Conservation (phyloP, 2,113 vertebrate species). For the Epinephelus cyanopodus region DNA sequence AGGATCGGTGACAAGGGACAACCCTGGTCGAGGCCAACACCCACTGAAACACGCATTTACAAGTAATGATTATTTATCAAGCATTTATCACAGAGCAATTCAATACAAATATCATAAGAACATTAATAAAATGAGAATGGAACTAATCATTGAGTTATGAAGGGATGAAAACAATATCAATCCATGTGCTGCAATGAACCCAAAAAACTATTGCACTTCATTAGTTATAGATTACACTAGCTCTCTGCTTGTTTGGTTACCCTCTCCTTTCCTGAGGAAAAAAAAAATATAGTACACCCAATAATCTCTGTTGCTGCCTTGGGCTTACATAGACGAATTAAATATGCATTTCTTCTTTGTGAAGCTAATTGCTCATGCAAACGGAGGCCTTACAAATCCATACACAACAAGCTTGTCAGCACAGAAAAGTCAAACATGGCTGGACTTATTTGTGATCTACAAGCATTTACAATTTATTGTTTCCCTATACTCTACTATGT, state of each 20-base stretch:
- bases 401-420: neutral
- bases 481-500: neutral
- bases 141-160: neutral
- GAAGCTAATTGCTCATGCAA: neutral
- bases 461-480: neutral
- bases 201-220: neutral
- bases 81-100: neutral
- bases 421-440: neutral
- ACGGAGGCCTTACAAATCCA: neutral
- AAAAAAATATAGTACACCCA: neutral
- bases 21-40: too few species aligned
- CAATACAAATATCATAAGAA: neutral
- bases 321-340: neutral
- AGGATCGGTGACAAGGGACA: too few species aligned
- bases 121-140: conserved; percentile 1
- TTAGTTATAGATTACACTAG: neutral
- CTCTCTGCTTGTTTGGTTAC: conserved; percentile 5
- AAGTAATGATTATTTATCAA: neutral
- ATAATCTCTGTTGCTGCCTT: neutral
- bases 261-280: neutral
- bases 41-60: too few species aligned
- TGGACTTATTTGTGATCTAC: neutral
- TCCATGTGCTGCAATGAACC: neutral
- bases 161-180: neutral
- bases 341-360: conserved; percentile 1